Evolutionary conservation across 2,797 vertebrate species (phyloP).

Genomic region (Karalla daura): DNA sequence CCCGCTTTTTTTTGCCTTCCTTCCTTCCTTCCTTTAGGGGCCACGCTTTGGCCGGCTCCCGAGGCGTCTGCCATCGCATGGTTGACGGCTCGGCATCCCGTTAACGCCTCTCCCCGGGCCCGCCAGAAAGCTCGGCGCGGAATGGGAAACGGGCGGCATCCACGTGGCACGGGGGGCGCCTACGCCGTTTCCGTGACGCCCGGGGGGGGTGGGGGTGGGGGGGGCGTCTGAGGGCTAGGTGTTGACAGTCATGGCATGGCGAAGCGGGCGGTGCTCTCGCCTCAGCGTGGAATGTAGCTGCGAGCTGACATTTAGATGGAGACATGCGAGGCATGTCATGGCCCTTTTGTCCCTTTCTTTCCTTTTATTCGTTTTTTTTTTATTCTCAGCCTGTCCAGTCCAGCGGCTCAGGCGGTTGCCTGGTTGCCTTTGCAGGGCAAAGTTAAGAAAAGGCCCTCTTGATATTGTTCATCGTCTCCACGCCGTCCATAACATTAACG

Average conservation of each 20-base stretch:
- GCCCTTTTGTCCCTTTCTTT: background rate
- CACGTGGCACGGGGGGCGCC: conserved; percentile 19
- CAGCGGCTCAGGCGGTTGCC: no score
- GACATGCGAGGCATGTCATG: background rate
- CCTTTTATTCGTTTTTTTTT: background rate
- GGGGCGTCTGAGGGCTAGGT: conserved; percentile 34
- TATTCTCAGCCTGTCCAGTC: no score
- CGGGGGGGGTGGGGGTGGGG: background rate
- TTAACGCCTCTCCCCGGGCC: background rate
- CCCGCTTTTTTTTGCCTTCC: conserved; percentile 48
- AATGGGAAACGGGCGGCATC: conserved; percentile 31
- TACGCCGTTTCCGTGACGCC: conserved; percentile 17
- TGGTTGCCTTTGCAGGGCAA: no score
- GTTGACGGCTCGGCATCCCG: background rate
- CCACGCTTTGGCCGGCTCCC: conserved; percentile 24
- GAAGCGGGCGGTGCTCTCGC: background rate
- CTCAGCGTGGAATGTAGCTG: conserved; percentile 25
- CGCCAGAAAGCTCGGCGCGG: conserved; percentile 4
- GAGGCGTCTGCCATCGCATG: background rate
- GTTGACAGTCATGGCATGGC: conserved; percentile 15
- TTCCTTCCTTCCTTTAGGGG: conserved; percentile 48
- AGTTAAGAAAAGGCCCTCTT: no score
- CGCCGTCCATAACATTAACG: no score
- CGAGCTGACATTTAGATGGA: conserved; percentile 6
- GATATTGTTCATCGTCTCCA: no score